Evolutionary conservation across 2,113 vertebrate genomes (phyloP).

Genomic region (Pseudorectes ferrugineus): DNA sequence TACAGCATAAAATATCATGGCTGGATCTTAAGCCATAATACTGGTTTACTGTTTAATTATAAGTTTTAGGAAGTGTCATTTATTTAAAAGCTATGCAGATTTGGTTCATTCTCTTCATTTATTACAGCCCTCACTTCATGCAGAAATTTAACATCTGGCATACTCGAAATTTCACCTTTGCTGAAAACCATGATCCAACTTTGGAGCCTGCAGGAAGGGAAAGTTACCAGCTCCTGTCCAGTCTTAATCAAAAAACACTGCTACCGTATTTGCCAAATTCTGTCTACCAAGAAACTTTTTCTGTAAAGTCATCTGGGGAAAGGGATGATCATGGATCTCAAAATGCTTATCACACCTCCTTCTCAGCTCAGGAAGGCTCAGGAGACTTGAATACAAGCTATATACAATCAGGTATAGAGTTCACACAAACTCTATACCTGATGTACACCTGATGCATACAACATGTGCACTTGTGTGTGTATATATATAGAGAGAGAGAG

Average conservation of each 20-base stretch:
- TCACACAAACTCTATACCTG: neutral
- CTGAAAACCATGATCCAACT: neutral
- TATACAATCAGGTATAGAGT: too few relatives aligned
- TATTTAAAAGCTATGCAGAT: neutral
- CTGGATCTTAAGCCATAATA: neutral
- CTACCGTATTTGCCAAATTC: neutral
- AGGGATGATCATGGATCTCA: neutral
- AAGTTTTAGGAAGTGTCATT: neutral
- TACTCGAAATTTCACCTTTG: neutral
- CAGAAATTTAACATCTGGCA: neutral
- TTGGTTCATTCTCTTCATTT: neutral
- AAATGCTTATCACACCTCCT: neutral
- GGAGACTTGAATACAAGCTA: neutral
- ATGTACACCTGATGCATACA: neutral
- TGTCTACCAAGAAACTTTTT: neutral
- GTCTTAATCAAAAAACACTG: neutral
- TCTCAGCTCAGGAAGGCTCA: neutral
- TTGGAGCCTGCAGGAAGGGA: neutral
- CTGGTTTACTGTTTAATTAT: neutral
- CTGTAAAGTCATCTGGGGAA: neutral
- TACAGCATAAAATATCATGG: neutral
- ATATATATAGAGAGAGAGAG: too few relatives aligned
- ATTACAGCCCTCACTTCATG: neutral
- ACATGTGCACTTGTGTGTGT: fast-evolving
- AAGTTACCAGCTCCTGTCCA: neutral